A percentile compares a stretch with the other conserved stretches of the same genome.
Evolutionary conservation across 2,113 vertebrate species (phyloP).

Genomic region (Nipponia nippon): DNA sequence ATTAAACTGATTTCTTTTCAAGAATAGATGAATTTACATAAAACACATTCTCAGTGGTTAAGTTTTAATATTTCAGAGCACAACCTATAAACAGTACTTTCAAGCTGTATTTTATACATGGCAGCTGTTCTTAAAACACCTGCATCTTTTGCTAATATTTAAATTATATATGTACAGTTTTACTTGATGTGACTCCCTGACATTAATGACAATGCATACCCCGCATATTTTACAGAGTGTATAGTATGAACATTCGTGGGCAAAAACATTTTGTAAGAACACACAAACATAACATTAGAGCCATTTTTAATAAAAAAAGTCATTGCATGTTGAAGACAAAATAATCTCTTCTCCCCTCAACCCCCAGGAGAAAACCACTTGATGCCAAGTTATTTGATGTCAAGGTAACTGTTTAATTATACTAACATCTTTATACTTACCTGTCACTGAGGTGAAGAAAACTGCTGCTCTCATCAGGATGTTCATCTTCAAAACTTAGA

Average conservation of each 20-base stretch:
- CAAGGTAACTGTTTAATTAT: neutral
- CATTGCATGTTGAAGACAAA: neutral
- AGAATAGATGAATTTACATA: neutral
- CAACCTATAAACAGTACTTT: neutral
- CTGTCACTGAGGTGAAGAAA: slow-evolving; percentile 98
- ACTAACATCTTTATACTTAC: slow-evolving; percentile 67
- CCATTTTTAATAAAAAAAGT: neutral
- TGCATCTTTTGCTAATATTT: neutral
- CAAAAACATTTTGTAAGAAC: neutral
- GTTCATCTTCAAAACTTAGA: slow-evolving; percentile 97
- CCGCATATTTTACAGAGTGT: neutral
- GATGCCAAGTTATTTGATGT: neutral
- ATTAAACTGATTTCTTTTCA: neutral
- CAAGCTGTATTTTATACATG: neutral
- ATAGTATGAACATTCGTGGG: neutral
- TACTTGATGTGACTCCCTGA: neutral
- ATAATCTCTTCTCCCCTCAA: neutral
- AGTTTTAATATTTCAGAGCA: neutral
- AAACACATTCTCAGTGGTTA: neutral
- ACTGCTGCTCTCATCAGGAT: slow-evolving; percentile 94
- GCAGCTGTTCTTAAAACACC: neutral
- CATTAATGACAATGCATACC: neutral
- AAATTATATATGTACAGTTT: neutral
- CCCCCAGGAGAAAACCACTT: neutral
- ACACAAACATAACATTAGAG: neutral